Conservation (phyloP, 1,140 invertebrate genomes). For the Drosophila ananassae region DNA sequence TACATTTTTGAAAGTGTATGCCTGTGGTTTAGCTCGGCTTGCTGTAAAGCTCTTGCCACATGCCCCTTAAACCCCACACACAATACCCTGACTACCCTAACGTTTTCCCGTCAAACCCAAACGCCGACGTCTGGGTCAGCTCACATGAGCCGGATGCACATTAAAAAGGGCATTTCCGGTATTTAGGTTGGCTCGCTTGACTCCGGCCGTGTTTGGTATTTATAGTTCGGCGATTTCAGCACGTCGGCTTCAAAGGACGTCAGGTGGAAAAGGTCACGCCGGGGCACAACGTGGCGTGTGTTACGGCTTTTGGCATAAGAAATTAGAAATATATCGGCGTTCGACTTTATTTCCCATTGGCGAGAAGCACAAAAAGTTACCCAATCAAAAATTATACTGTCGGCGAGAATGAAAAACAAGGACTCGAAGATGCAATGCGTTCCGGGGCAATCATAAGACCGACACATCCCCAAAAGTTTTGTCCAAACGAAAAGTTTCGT, state of each 20-base stretch:
- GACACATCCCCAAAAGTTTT: slow-evolving; percentile 39
- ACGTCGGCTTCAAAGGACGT: slow-evolving; percentile 40
- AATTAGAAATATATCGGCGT: slow-evolving; percentile 39
- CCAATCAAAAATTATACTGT: slow-evolving; percentile 68
- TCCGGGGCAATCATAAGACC: slow-evolving; percentile 59
- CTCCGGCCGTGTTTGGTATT: slow-evolving; percentile 31
- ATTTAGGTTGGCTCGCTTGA: slow-evolving; percentile 56
- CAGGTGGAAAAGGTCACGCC: slow-evolving; percentile 54
- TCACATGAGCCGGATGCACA: slow-evolving; percentile 76
- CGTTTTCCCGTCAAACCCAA: not conserved
- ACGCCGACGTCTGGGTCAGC: slow-evolving; percentile 50
- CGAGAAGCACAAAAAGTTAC: slow-evolving; percentile 39
- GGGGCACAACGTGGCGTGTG: slow-evolving; percentile 30
- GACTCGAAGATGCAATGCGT: slow-evolving; percentile 44
- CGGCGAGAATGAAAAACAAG: slow-evolving; percentile 44
- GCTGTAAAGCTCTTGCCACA: slow-evolving; percentile 59
- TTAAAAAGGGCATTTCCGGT: slow-evolving; percentile 80
- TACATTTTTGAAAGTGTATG: not conserved
- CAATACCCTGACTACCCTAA: slow-evolving; percentile 4
- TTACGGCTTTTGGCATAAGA: slow-evolving; percentile 57
- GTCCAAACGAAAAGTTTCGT: slow-evolving; percentile 36
- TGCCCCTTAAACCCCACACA: slow-evolving; percentile 16
- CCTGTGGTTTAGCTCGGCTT: slow-evolving; percentile 1
- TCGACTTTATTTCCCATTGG: slow-evolving; percentile 31
- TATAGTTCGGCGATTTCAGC: slow-evolving; percentile 57